Evolutionary conservation across 92 coral and sea anemone genomes (phyloP), one percentile per base, ranked within the genome.

Genomic region (Pocillopora grandis): DNA sequence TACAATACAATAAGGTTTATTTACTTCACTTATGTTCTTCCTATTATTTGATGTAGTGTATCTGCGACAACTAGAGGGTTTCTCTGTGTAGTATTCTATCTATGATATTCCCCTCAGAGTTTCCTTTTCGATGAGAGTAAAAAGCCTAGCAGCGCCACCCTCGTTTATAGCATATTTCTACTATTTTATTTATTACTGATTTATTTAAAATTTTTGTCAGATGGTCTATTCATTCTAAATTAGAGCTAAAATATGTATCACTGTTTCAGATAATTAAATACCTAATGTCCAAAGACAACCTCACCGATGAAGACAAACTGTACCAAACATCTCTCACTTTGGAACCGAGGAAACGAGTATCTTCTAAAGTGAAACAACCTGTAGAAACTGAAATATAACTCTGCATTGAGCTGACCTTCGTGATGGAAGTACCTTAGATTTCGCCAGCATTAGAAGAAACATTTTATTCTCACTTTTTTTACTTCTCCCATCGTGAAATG

Each of bases 261-360:
- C 52, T 31, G 31, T 84, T 71, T 35, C 83, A 97, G 99, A 90
- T 97, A n/a, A 89, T 94, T 19, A 92, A 82, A 14, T 94, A 92
- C 79, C 78, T 97, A 66, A 85, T 92, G 76, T 79, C 89, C 64
- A 92, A 85, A 62, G 98, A 91, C 37, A 88, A 85, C 31, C 80
- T 89, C 13, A 94, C 92, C 96, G 96, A 91, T 75, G 98, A 97
- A 72, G 98, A 97, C 82, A 88, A 88, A 35, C 89, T 94, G 10
- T 97, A 97, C 82, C 83, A 87, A 68, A 94, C 99, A 10, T 97
- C 99, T 0, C 90, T 97, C 14, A 18, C 89, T 11, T 92, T 95
- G 70, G 99, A 97, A 89, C 99, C 99, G 9, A 89, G 95, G 52
- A 97, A 97, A 62, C 82, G 95, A 71, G 68, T 91, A 1, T 94